These are phyloP conservation scores for Murina feae DNA, from an alignment of 2,113 vertebrate genomes.

Conservation along the genomic window DNA sequence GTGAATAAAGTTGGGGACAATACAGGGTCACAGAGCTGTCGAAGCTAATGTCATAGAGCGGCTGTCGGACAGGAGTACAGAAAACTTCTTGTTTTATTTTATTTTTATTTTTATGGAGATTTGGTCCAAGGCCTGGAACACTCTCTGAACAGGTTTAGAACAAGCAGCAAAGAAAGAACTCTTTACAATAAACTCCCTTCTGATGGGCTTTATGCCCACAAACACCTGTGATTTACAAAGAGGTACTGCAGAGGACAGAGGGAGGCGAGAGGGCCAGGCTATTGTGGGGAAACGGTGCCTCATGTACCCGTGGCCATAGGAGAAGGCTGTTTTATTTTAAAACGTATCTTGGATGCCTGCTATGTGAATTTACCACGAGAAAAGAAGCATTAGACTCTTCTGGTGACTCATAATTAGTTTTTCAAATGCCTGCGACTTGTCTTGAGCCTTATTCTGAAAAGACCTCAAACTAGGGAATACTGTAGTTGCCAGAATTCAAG, in stretches of 20 bases:
- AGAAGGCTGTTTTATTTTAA: constrained; percentile 51
- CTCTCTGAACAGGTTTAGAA: constrained; percentile 86
- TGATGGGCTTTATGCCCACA: constrained; percentile 78
- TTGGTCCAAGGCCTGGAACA: constrained; percentile 86
- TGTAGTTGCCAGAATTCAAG: background rate
- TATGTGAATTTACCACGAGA: constrained; percentile 45
- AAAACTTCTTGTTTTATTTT: constrained; percentile 81
- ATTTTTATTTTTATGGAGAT: constrained; percentile 90
- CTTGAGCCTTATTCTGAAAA: background rate
- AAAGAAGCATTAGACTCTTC: constrained; percentile 15
- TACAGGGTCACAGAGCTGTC: constrained; percentile 86
- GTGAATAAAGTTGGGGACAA: constrained; percentile 93
- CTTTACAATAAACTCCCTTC: constrained; percentile 82
- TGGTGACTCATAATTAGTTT: constrained; percentile 35
- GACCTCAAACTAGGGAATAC: background rate
- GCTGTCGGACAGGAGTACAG: constrained; percentile 82
- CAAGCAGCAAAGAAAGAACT: constrained; percentile 85
- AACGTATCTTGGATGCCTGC: constrained; percentile 59
- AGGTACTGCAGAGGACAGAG: constrained; percentile 67
- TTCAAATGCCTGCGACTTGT: constrained; percentile 54
- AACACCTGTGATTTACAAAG: constrained; percentile 92
- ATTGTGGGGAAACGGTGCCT: constrained; percentile 73
- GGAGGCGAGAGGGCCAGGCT: constrained; percentile 51
- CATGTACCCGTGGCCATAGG: constrained; percentile 73
- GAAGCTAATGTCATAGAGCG: constrained; percentile 84